These are phyloP conservation scores for Pogoniulus pusillus DNA, from an alignment of 2,797 vertebrate species.

Conservation along the genomic window DNA sequence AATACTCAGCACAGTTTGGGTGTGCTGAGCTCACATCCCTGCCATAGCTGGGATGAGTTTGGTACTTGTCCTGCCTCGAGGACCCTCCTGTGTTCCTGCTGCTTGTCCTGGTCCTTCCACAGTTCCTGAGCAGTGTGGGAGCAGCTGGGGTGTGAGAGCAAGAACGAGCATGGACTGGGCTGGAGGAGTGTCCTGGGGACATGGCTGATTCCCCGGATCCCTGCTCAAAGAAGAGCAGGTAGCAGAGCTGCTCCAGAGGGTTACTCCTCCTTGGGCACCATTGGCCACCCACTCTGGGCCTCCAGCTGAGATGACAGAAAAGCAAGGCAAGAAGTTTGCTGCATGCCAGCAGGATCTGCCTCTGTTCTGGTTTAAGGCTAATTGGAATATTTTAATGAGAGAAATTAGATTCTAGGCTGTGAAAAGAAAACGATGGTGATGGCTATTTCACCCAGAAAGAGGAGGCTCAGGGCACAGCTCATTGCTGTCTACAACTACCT, in stretches of 20 bases:
- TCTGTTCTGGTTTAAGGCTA: too few relatives aligned
- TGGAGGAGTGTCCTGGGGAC: not conserved
- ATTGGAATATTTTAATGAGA: too few relatives aligned
- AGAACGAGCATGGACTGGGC: not conserved
- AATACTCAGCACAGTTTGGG: constrained; percentile 38
- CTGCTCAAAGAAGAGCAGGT: not conserved
- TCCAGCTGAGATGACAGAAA: rapidly evolving
- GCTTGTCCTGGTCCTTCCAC: not conserved
- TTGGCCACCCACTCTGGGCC: rapidly evolving
- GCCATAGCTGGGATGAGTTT: not conserved
- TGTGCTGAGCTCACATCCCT: not conserved
- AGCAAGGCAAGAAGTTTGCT: not conserved
- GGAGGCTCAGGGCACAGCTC: too few relatives aligned
- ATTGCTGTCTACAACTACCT: too few relatives aligned
- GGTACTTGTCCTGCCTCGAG: not conserved
- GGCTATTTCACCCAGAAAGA: too few relatives aligned
- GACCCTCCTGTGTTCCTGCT: not conserved
- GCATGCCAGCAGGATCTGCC: not conserved
- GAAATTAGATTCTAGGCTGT: too few relatives aligned
- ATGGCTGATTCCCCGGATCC: not conserved
- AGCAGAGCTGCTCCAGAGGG: not conserved
- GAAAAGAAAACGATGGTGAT: too few relatives aligned
- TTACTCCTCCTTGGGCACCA: not conserved
- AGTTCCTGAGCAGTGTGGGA: not conserved
- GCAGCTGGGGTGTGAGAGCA: not conserved